Base-by-base conservation (phyloP, 2,797 vertebrate species). In the Chrysocyon brachyurus region DNA sequence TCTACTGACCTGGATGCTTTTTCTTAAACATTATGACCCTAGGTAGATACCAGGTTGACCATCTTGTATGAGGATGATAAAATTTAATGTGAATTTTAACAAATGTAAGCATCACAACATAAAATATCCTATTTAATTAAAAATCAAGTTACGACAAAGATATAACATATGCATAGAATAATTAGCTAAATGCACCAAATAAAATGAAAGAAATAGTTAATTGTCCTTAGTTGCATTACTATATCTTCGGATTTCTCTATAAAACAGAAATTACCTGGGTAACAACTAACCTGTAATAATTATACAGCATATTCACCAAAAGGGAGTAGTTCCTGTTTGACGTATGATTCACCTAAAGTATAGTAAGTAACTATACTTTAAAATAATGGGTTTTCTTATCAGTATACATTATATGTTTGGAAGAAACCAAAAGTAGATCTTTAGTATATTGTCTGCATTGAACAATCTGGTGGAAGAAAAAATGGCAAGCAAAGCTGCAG, bases 1-100 rank as follows among this genome's bases (percentile, higher is more conserved):
- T 96, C 96, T 96, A 97, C 61, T 97, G 95, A 98, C 89, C 78
- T 96, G 90, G 93, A 90, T 36, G 52, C 3, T 88, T 98, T 97
- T 98, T 96, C 90, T 90, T 94, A 96, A 97, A 97, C 75, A 96
- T 96, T 92, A 97, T 72, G 92, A 97, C 64, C 36, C 86, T 85
- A 97, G 81, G 89, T 93, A 94, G 82, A 82, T 28, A 66, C 40
- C 40, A 95, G 72, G 96, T 46, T 89, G 96, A 87, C 96, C 90
- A 94, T 64, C 26, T 97, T 86, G 72, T 6, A 98, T 82, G 93
- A 97, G 54, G 1, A 0, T 54, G 87, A 56, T 75, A 82, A 86
- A 87, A 81, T 75, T n/a, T 79, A 93, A 82, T 57, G 12, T 40
- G 31, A 40, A 77, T 72, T 79, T 92, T 52, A 82, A 33, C 54